Evolutionary conservation across 1,140 invertebrate species (phyloP), one percentile per base, ranked within the genome.

Genomic region (Anastatus disparis): DNA sequence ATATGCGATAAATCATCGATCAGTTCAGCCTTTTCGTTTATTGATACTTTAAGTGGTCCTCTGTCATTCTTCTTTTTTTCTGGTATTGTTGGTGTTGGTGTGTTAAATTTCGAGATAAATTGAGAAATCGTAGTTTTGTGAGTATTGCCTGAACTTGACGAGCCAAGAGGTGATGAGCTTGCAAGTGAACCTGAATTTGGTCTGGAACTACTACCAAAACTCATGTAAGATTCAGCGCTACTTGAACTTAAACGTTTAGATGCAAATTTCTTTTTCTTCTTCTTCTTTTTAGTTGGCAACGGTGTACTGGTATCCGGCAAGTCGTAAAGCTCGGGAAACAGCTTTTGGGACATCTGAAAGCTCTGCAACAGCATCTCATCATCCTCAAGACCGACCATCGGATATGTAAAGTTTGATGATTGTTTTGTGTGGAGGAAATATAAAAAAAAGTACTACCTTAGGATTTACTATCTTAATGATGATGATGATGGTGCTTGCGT

Each of bases 21-120:
- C 0, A 85, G 75, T 75, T 88, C 85, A 3, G 87, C 85, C 1
- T 82, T 88, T 63, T 88, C 87, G 69, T 88, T 88, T 29, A 89
- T 88, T 0, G 88, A 88, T 2, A 88, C 87, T 44, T 84, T 81
- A 0, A 85, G 72, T 4, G 79, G 75, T 29, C 79, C 78, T 1
- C 83, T 77, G 56, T 83, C 84, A 75, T 58, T 77, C 83, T 77
- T 85, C n/a, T 80, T 86, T 10, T 75, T 81, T 1, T 55, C 52
- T 42, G 24, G n/a, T n/a, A n/a, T n/a, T n/a, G n/a, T n/a, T n/a
- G n/a, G n/a, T n/a, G n/a, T n/a, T n/a, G n/a, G n/a, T 17, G 12
- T 56, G 10, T 3, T 20, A 42, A n/a, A 7, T n/a, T 40, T 27
- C 3, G 48, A 52, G n/a, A n/a, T n/a, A n/a, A n/a, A n/a, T 7